phyloP scores from a whole-genome alignment of 2,113 vertebrate species.

The Hippocampus mohnikei region DNA sequence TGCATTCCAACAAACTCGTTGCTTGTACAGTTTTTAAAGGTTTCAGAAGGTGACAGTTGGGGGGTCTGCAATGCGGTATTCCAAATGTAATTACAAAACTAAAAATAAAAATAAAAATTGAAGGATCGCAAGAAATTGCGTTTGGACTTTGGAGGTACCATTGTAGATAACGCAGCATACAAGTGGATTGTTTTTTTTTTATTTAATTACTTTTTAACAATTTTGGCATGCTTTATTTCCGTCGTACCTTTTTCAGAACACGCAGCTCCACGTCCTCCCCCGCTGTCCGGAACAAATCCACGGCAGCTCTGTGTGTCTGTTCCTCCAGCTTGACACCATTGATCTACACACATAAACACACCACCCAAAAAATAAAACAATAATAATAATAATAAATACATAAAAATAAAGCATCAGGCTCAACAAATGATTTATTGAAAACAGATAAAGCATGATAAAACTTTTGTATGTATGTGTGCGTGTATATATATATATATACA shows the following conservation, averaged over 20 bases:
- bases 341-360: conserved; percentile 68
- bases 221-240: not conserved
- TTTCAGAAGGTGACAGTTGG: too few relatives aligned
- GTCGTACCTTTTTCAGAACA: conserved; percentile 81
- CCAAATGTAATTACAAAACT: too few relatives aligned
- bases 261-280: conserved; percentile 81
- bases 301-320: conserved; percentile 78
- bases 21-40: too few relatives aligned
- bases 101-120: too few relatives aligned
- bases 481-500: too few relatives aligned
- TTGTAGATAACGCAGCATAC: not conserved
- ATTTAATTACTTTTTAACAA: not conserved
- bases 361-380: not conserved
- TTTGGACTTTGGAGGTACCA: not conserved
- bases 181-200: not conserved
- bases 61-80: too few relatives aligned
- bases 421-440: not conserved
- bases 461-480: too few relatives aligned
- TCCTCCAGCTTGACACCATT: conserved; percentile 82
- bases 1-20: too few relatives aligned
- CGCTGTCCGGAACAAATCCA: conserved; percentile 85
- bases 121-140: not conserved
- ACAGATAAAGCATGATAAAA: too few relatives aligned
- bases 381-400: not conserved
- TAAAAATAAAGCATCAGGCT: not conserved